Evolutionary conservation across 1,140 invertebrate species (phyloP).

Genomic region (Planococcus citri): DNA sequence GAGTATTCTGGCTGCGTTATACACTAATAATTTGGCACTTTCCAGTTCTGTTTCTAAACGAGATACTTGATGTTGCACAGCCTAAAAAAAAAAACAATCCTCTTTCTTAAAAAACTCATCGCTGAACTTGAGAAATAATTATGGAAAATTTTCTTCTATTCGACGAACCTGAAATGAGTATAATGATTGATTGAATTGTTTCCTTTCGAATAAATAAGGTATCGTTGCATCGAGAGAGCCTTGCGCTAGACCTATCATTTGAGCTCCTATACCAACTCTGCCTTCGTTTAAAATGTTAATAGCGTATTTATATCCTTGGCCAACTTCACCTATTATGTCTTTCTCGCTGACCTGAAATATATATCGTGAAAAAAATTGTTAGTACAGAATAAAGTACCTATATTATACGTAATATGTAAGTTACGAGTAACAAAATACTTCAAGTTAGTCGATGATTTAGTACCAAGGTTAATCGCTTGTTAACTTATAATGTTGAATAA

Average conservation of each 20-base stretch:
- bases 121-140: too few relatives aligned
- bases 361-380: too few relatives aligned
- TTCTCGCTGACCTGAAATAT: conserved; percentile 47
- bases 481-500: too few relatives aligned
- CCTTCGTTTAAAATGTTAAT: conserved; percentile 91
- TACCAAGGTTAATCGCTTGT: too few relatives aligned
- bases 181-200: conserved; percentile 82
- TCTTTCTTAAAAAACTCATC: too few relatives aligned
- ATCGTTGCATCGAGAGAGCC: conserved; percentile 87
- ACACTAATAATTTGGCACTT: conserved; percentile 72
- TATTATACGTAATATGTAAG: too few relatives aligned
- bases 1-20: conserved; percentile 83
- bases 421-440: too few relatives aligned
- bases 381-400: too few relatives aligned
- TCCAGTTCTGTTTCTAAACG: conserved; percentile 77
- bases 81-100: conserved; percentile 51
- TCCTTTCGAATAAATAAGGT: conserved; percentile 81
- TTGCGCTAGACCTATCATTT: conserved; percentile 90
- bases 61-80: conserved; percentile 90
- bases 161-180: conserved; percentile 88
- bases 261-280: conserved; percentile 85
- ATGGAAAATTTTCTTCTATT: too few relatives aligned
- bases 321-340: conserved; percentile 70
- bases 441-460: too few relatives aligned
- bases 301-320: conserved; percentile 89